Conservation (phyloP, 2,888 invertebrate genomes). For the Sericinus montela region DNA sequence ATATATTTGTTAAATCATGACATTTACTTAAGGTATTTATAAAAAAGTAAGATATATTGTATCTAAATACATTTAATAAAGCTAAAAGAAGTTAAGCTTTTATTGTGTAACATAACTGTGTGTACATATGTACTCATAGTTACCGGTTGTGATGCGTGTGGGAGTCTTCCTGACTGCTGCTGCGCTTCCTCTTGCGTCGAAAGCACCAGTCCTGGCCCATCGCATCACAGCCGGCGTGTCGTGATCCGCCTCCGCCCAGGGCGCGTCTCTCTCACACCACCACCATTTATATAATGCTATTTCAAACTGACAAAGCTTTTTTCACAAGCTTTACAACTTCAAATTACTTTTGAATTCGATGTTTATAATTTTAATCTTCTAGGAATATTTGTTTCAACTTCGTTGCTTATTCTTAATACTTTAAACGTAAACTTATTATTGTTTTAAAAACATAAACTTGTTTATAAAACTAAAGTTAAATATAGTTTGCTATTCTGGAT, state of each 20-base stretch:
- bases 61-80: no score
- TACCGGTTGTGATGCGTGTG: conserved; percentile 80
- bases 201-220: conserved; percentile 89
- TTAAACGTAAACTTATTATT: no score
- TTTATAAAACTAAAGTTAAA: no score
- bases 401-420: background rate
- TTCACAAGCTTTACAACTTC: no score
- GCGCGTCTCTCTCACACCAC: conserved; percentile 53
- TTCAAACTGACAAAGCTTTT: conserved; percentile 13
- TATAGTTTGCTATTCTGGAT: no score
- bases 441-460: no score
- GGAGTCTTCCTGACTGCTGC: conserved; percentile 81
- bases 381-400: background rate
- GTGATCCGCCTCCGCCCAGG: conserved; percentile 76
- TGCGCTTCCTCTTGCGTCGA: conserved; percentile 84
- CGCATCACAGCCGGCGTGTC: conserved; percentile 77
- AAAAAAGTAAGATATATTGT: no score
- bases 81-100: no score
- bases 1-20: no score
- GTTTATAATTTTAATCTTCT: background rate
- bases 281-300: conserved; percentile 19
- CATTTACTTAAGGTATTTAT: no score
- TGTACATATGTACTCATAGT: conserved; percentile 24
- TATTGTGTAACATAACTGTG: no score
- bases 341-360: background rate